phyloP scores from a whole-genome alignment of 2,888 invertebrate genomes.

The Catonia carolina region DNA sequence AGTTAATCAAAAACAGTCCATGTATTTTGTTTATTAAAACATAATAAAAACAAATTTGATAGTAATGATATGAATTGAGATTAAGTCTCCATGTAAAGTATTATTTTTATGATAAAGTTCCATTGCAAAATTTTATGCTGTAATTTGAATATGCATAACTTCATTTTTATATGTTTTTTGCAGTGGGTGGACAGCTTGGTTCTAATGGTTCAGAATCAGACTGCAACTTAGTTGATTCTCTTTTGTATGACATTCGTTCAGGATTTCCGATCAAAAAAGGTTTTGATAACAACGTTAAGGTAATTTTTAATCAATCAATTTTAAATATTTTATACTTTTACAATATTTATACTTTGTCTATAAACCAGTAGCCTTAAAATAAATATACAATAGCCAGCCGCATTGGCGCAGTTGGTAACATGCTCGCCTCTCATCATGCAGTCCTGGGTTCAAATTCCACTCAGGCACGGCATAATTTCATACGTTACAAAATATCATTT shows the following conservation, averaged over 20 bases:
- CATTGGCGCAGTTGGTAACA: too few species aligned
- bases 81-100: too few species aligned
- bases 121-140: slow-evolving; percentile 18
- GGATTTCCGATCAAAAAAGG: slow-evolving; percentile 51
- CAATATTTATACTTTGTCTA: slow-evolving; percentile 26
- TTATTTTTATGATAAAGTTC: neutral
- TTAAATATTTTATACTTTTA: neutral
- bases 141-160: slow-evolving; percentile 1
- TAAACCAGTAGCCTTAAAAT: slow-evolving; percentile 39
- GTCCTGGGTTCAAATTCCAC: too few species aligned
- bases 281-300: slow-evolving; percentile 42
- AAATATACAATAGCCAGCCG: too few species aligned
- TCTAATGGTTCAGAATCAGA: slow-evolving; percentile 68
- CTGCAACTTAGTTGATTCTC: slow-evolving; percentile 67
- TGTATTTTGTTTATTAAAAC: too few species aligned
- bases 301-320: slow-evolving; percentile 37
- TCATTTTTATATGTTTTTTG: too few species aligned
- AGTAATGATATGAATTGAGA: too few species aligned
- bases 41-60: too few species aligned
- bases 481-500: too few species aligned
- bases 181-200: slow-evolving; percentile 57
- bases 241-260: slow-evolving; percentile 64
- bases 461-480: too few species aligned
- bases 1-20: too few species aligned
- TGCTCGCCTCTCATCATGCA: too few species aligned